Percentiles rank a stretch among this genome's conserved stretches.
These are phyloP conservation scores for Cottoperca gobio DNA, from an alignment of 2,797 vertebrate genomes.

Conservation along the genomic window DNA sequence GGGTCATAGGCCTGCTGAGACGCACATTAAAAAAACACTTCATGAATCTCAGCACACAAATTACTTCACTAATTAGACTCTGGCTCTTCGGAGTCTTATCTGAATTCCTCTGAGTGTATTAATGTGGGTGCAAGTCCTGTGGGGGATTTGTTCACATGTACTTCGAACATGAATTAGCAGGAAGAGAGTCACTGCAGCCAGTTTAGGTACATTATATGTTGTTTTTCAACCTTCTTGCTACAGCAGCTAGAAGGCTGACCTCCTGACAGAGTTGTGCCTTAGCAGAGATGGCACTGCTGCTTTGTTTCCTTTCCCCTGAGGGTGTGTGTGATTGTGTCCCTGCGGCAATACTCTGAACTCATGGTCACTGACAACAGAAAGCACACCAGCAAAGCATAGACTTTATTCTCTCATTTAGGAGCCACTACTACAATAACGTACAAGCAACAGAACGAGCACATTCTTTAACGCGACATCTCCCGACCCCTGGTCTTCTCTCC, in stretches of 20 bases:
- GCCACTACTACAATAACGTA: neutral
- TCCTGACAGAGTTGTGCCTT: neutral
- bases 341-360: conserved; percentile 14
- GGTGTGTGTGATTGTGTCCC: neutral
- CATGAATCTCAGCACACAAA: neutral
- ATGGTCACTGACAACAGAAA: conserved; percentile 18
- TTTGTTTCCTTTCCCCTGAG: conserved; percentile 16
- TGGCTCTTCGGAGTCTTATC: neutral
- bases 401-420: conserved; percentile 1
- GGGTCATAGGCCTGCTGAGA: neutral
- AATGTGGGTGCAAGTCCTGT: conserved; percentile 1
- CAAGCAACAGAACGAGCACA: neutral
- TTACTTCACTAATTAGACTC: conserved; percentile 8
- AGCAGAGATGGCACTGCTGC: conserved; percentile 21
- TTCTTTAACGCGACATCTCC: neutral
- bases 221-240: neutral
- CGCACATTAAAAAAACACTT: conserved; percentile 10
- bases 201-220: neutral
- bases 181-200: neutral
- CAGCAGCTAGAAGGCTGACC: conserved; percentile 2
- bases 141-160: conserved; percentile 9
- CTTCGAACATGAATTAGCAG: neutral
- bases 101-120: conserved; percentile 10
- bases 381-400: conserved; percentile 1
- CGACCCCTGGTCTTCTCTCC: too few relatives aligned